These are phyloP conservation scores for Elanus axillaris DNA, from an alignment of 2,113 vertebrate species.

Conservation along the genomic window DNA sequence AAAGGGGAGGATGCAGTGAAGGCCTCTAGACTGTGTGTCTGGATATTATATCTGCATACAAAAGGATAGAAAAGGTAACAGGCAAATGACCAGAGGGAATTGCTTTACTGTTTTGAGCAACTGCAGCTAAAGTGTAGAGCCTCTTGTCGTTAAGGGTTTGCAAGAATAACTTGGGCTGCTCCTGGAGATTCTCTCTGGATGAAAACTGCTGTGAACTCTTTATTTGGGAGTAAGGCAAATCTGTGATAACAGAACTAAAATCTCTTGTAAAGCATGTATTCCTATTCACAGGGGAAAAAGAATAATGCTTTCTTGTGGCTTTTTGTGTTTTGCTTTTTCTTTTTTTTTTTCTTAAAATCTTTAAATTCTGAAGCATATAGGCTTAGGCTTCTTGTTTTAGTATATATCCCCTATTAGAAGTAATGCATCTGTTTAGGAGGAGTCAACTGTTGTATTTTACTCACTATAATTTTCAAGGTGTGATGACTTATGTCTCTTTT, in stretches of 20 bases:
- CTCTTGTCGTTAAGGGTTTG: not conserved
- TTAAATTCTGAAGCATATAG: not conserved
- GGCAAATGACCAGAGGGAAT: not conserved
- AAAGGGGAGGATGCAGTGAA: not conserved
- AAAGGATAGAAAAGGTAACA: not conserved
- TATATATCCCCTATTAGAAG: not conserved
- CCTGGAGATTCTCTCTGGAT: not conserved
- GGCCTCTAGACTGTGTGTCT: not conserved
- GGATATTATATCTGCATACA: not conserved
- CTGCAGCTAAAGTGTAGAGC: not conserved
- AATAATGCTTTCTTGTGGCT: not conserved
- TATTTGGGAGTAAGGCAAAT: not conserved
- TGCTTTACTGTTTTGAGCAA: not conserved
- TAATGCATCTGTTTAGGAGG: not conserved
- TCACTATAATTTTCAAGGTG: accelerated
- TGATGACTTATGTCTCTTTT: not conserved
- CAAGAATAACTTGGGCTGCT: not conserved
- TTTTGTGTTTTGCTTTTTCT: not conserved
- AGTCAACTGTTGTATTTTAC: accelerated
- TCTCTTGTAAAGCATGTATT: accelerated
- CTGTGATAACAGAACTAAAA: not conserved
- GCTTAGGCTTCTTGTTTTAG: not conserved
- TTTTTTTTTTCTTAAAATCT: not conserved
- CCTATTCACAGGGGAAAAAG: accelerated
- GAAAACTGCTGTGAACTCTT: not conserved